A percentile compares a stretch with the other conserved stretches of the same genome.
Conservation (phyloP, 2,797 vertebrate species). For the Lepilemur ruficaudatus region DNA sequence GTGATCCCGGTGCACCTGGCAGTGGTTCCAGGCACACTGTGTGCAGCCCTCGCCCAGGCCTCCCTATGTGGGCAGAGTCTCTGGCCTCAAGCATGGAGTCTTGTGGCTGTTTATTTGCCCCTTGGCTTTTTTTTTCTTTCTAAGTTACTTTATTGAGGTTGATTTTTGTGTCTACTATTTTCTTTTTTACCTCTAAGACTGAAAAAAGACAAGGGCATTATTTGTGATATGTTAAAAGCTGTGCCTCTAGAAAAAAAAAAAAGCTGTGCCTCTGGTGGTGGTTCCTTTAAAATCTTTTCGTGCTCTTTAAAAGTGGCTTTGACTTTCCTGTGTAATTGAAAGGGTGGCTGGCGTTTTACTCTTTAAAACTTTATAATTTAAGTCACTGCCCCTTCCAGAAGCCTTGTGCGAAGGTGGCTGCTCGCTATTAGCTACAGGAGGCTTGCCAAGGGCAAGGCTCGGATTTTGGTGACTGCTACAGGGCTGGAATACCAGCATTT, state of each 20-base stretch:
- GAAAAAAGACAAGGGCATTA: not conserved
- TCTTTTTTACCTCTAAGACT: not conserved
- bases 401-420: not conserved
- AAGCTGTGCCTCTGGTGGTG: not conserved
- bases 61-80: not conserved
- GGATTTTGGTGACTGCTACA: not conserved
- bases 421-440: not conserved
- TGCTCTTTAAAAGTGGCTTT: slow-evolving; percentile 33
- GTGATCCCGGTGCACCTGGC: not conserved
- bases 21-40: not conserved
- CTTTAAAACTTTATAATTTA: slow-evolving; percentile 16
- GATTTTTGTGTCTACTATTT: not conserved
- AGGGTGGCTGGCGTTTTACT: not conserved
- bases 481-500: not conserved
- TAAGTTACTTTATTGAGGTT: not conserved
- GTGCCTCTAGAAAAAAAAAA: not conserved
- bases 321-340: not conserved
- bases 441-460: not conserved
- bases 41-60: not conserved
- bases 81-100: not conserved
- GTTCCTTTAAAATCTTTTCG: not conserved
- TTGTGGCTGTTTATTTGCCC: not conserved
- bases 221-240: not conserved
- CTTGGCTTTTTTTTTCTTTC: not conserved
- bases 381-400: not conserved